Evolutionary conservation across 2,113 vertebrate species (phyloP).

Genomic region (Misgurnus mizolepis): DNA sequence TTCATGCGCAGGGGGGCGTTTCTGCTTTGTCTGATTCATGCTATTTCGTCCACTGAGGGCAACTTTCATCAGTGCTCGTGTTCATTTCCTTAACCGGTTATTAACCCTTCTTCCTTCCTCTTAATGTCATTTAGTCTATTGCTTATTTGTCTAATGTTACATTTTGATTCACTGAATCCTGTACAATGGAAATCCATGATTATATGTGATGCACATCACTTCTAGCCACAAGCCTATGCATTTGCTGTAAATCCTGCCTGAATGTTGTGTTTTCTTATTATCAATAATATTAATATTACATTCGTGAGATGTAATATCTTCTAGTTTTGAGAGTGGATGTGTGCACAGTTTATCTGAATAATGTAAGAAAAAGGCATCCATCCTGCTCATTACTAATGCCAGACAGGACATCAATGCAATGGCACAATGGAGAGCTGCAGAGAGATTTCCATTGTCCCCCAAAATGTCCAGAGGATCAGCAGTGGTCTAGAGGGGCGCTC

Average conservation of each 20-base stretch:
- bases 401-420: constrained; percentile 28
- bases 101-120: neutral
- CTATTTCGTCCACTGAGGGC: constrained; percentile 43
- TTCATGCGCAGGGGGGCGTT: constrained; percentile 69
- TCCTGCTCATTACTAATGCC: constrained; percentile 42
- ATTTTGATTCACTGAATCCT: neutral
- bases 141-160: neutral
- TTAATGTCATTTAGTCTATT: neutral
- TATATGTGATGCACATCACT: neutral
- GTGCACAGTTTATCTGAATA: constrained; percentile 18
- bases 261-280: neutral
- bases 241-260: neutral
- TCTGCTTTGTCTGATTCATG: constrained; percentile 73
- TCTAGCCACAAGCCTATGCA: neutral
- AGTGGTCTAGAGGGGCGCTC: neutral
- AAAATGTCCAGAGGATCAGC: neutral
- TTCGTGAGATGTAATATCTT: neutral
- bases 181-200: neutral
- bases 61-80: constrained; percentile 30
- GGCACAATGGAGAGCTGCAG: constrained; percentile 27
- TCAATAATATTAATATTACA: neutral
- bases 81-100: neutral
- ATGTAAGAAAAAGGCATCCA: constrained; percentile 23
- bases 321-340: neutral
- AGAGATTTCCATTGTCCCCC: constrained; percentile 11